Evolutionary conservation across 2,797 vertebrate species (phyloP), one percentile per base, ranked within the genome.

Genomic region (Thaleichthys pacificus): DNA sequence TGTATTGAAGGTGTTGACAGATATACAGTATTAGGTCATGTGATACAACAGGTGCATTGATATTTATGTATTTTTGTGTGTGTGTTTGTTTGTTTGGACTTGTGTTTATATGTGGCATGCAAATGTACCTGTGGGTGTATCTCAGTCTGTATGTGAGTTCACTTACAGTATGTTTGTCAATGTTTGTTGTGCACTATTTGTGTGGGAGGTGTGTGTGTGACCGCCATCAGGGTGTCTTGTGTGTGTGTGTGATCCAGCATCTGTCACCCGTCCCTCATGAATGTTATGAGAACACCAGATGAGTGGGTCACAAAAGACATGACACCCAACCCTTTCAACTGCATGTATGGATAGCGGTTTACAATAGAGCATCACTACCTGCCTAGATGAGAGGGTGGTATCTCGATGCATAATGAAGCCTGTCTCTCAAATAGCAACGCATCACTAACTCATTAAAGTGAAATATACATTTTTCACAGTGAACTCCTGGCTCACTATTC

Each of bases 41-140:
- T 76, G 72, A 80, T 67, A 0, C 68, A 77, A 76, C 85, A 84
- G 83, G 81, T 88, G 85, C 67, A 35, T 54, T 49, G 32, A 21
- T 66, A 38, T 17, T n/a, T 30, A n/a, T 38, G 60, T 61, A n/a
- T 61, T 8, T 61, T 26, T 38, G 30, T 32, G 30, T 38, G 28
- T 35, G 30, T 64, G 64, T 24, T 21, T 49, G 21, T 24, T 32
- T 42, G 30, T 64, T 28, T 28, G 26, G 24, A 24, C 24, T 24
- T 24, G 62, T 35, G 62, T 42, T 21, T 64, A 15, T 24, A 9
- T 19, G 2, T 11, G 22, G 49, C 42, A 32, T 30, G 35, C 12
- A 17, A 38, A 61, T 63, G 57, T 56, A 70, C 72, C 76, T 73
- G 62, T 74, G 51, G 56, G 4, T 57, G 4, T 1, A 57, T 19